Percentiles rank a stretch among this genome's conserved stretches.
Evolutionary conservation across 1,140 invertebrate species (phyloP).

Genomic region (Drosophila busckii): DNA sequence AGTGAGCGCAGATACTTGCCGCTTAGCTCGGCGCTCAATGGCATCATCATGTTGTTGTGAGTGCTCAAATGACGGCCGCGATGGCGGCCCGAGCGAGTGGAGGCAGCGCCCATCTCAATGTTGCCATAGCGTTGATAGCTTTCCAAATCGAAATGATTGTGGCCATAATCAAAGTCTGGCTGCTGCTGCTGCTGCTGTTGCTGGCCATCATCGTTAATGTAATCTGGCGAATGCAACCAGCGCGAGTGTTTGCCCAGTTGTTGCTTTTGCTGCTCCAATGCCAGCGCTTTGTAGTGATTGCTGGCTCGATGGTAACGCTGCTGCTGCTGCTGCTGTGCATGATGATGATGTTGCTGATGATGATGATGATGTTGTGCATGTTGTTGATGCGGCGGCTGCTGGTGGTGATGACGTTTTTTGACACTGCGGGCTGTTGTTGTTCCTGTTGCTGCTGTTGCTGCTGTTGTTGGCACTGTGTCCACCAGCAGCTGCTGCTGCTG

Average conservation of each 20-base stretch:
- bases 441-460: not conserved
- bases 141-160: conserved; percentile 46
- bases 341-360: conserved; percentile 17
- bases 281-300: conserved; percentile 41
- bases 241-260: conserved; percentile 55
- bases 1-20: conserved; percentile 67
- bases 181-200: not conserved
- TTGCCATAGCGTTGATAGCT: conserved; percentile 57
- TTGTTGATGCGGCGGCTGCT: conserved; percentile 16
- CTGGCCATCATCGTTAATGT: conserved; percentile 38
- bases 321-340: conserved; percentile 9
- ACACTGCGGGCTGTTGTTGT: not conserved
- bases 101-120: conserved; percentile 35
- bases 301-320: conserved; percentile 17
- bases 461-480: too few species aligned
- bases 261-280: conserved; percentile 46
- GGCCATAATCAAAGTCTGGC: conserved; percentile 1
- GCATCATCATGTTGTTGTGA: conserved; percentile 34
- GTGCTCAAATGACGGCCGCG: conserved; percentile 52
- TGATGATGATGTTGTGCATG: conserved; percentile 22
- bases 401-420: not conserved
- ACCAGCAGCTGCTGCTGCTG: not conserved
- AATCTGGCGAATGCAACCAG: conserved; percentile 39
- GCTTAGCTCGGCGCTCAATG: conserved; percentile 28
- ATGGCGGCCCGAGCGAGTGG: conserved; percentile 63